Evolutionary conservation across 2,797 vertebrate species (phyloP).

Genomic region (Yasuhikotakia modesta): DNA sequence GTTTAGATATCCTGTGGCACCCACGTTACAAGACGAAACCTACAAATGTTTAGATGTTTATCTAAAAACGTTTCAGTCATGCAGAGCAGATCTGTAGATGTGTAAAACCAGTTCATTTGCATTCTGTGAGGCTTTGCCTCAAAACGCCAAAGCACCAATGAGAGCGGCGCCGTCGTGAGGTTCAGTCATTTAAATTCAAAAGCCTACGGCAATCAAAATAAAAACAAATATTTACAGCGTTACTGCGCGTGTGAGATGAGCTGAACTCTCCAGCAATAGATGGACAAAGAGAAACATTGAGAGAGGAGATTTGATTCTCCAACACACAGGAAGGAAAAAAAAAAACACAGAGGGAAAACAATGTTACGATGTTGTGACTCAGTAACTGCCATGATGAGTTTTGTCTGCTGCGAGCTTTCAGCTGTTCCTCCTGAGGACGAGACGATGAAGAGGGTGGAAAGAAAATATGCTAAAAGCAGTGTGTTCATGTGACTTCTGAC

Average conservation of each 20-base stretch:
- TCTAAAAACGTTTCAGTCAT: constrained; percentile 2
- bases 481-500: constrained; percentile 47
- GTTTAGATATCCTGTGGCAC: background rate
- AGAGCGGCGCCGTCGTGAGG: background rate
- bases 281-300: background rate
- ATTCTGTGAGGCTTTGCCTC: constrained; percentile 2
- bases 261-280: background rate
- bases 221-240: constrained; percentile 11
- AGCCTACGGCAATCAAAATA: constrained; percentile 3
- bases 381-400: constrained; percentile 14
- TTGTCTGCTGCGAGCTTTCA: constrained; percentile 7
- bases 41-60: background rate
- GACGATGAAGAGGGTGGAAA: constrained; percentile 17
- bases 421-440: constrained; percentile 13
- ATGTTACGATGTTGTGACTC: background rate
- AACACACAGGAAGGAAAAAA: background rate
- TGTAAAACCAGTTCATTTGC: constrained; percentile 5
- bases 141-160: constrained; percentile 10
- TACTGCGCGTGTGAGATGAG: background rate
- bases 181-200: constrained; percentile 23
- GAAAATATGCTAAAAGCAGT: constrained; percentile 9
- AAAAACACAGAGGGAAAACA: background rate
- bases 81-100: constrained; percentile 12
- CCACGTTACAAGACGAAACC: constrained; percentile 14
- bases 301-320: background rate